Conservation (phyloP, 2,888 invertebrate genomes). For the Microdon myrmicae region DNA sequence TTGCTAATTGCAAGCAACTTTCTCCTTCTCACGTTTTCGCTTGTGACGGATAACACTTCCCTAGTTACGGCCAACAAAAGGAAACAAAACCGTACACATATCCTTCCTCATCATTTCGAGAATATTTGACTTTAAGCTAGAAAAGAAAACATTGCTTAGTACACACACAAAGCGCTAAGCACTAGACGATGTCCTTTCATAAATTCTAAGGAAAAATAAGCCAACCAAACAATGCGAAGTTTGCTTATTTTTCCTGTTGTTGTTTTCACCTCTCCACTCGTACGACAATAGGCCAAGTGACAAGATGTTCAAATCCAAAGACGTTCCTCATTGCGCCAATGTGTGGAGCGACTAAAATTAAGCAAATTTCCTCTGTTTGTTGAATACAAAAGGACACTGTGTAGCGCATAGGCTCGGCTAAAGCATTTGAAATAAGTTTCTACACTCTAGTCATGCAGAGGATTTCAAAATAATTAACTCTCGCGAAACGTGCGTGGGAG, state of each 20-base stretch:
- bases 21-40: no score
- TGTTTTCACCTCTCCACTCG: neutral
- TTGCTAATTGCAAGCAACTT: conserved; percentile 46
- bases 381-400: conserved; percentile 30
- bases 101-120: conserved; percentile 37
- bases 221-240: conserved; percentile 28
- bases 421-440: conserved; percentile 42
- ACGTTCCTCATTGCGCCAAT: conserved; percentile 19
- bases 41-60: conserved; percentile 14
- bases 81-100: conserved; percentile 21
- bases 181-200: conserved; percentile 47
- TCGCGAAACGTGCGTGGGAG: conserved; percentile 41
- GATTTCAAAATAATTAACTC: conserved; percentile 48
- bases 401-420: no score
- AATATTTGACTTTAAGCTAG: conserved; percentile 25
- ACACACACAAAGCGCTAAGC: conserved; percentile 36
- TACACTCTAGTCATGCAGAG: conserved; percentile 34
- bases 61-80: neutral
- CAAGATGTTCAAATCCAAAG: conserved; percentile 2
- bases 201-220: conserved; percentile 32
- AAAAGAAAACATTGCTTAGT: conserved; percentile 24
- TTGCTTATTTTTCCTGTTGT: conserved; percentile 14
- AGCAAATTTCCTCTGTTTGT: conserved; percentile 25
- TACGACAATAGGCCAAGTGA: neutral
- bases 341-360: conserved; percentile 16